Conservation (phyloP, 2,797 vertebrate genomes). For the Lepus townsendii region DNA sequence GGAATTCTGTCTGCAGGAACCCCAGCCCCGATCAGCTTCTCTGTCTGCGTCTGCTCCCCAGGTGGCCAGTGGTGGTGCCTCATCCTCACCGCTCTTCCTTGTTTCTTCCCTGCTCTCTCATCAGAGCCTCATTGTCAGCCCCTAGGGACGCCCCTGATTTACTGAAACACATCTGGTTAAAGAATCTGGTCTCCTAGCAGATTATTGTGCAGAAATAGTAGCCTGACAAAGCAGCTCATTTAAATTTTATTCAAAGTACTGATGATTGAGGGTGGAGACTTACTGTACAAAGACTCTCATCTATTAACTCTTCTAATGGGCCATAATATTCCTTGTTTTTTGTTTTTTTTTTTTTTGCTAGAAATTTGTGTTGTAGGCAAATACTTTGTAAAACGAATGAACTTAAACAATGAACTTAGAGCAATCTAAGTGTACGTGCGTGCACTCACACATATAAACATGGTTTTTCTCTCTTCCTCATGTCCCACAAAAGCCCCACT, state of each 20-base stretch:
- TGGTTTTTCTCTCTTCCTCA: not conserved
- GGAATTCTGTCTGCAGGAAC: not conserved
- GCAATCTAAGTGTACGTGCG: not conserved
- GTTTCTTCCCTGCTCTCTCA: not conserved
- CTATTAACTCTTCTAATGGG: slow-evolving; percentile 11
- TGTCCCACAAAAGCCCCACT: not conserved
- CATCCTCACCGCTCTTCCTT: not conserved
- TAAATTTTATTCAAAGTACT: slow-evolving; percentile 34
- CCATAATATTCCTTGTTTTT: not conserved
- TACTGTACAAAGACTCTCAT: not conserved
- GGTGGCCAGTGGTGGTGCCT: not conserved
- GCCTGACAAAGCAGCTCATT: slow-evolving; percentile 26
- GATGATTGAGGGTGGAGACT: not conserved
- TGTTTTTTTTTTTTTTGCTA: slow-evolving; percentile 24
- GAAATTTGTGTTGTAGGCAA: slow-evolving; percentile 1
- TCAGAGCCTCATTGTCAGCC: not conserved
- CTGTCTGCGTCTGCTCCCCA: rapidly evolving
- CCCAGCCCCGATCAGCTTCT: not conserved
- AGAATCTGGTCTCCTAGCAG: not conserved
- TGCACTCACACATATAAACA: too few species aligned
- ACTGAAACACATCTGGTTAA: not conserved
- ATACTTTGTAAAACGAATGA: slow-evolving; percentile 4
- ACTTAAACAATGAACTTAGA: not conserved
- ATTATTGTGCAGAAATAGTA: not conserved
- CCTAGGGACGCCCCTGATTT: not conserved